A percentile compares a stretch with the other conserved stretches of the same genome.
These are phyloP conservation scores for Megatriorchis doriae DNA, from an alignment of 2,113 vertebrate genomes.

Conservation along the genomic window DNA sequence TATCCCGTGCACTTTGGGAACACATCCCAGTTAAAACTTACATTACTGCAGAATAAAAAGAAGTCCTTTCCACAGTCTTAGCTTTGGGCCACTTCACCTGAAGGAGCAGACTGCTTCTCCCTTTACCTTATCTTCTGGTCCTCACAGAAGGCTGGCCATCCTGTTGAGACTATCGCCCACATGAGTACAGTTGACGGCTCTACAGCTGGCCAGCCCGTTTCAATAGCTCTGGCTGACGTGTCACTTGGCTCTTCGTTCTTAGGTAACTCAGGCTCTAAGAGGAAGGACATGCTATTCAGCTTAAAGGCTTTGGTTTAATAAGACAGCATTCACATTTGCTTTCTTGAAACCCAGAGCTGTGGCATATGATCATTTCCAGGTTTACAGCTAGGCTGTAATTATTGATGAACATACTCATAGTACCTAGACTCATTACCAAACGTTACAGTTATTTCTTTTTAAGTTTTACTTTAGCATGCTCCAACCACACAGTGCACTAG, in stretches of 20 bases:
- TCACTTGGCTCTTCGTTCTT: not conserved
- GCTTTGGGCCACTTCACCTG: not conserved
- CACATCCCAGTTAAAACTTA: not conserved
- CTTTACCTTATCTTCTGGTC: not conserved
- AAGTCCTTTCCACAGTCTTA: not conserved
- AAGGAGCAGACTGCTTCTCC: not conserved
- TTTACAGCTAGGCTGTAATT: not conserved
- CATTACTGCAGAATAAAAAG: not conserved
- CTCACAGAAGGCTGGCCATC: not conserved
- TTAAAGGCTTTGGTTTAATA: not conserved
- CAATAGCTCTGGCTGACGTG: not conserved
- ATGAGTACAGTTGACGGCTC: not conserved
- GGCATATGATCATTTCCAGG: not conserved
- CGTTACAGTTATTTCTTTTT: not conserved
- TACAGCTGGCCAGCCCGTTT: not conserved
- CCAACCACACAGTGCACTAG: not conserved
- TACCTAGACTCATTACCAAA: not conserved
- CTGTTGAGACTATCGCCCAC: rapidly evolving
- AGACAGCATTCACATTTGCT: not conserved
- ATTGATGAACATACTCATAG: not conserved
- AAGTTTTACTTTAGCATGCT: not conserved
- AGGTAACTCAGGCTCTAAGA: not conserved
- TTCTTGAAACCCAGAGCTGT: not conserved
- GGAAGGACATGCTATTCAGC: not conserved
- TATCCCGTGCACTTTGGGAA: not conserved